phyloP scores from a whole-genome alignment of 2,888 invertebrate species.

The Epicampocera succincta region DNA sequence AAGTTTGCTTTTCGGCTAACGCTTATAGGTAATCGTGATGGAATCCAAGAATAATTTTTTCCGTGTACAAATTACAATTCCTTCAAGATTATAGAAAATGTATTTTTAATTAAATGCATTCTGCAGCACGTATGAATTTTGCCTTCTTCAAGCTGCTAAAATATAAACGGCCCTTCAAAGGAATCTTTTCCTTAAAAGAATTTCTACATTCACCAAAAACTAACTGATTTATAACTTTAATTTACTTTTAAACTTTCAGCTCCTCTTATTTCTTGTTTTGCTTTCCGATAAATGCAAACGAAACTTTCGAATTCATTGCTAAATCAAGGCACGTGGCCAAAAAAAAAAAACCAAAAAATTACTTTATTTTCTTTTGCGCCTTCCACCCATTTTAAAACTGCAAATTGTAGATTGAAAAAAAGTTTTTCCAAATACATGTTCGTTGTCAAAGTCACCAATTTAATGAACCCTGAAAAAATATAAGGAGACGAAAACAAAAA shows the following conservation, averaged over 20 bases:
- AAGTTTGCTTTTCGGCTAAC: too few species aligned
- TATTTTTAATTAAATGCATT: too few species aligned
- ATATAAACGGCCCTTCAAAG: not conserved
- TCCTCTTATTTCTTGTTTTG: slow-evolving; percentile 11
- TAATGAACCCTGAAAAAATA: slow-evolving; percentile 67
- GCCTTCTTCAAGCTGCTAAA: too few species aligned
- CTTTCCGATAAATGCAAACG: not conserved
- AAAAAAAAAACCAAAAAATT: slow-evolving; percentile 20
- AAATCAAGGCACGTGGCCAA: slow-evolving; percentile 63
- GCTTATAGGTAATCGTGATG: too few species aligned
- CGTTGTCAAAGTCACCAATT: slow-evolving; percentile 65
- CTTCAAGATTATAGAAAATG: too few species aligned
- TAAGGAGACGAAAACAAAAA: not conserved
- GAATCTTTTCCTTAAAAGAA: not conserved
- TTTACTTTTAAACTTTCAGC: slow-evolving; percentile 1
- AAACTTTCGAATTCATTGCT: slow-evolving; percentile 47
- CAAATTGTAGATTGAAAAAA: slow-evolving; percentile 21
- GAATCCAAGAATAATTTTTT: too few species aligned
- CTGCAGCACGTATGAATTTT: too few species aligned
- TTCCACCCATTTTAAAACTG: slow-evolving; percentile 32
- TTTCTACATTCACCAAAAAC: not conserved
- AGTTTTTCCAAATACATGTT: slow-evolving; percentile 27
- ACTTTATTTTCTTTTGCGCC: slow-evolving; percentile 29
- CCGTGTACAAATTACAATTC: too few species aligned
- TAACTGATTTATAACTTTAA: slow-evolving; percentile 2